Evolutionary conservation across 2,797 vertebrate species (phyloP), one percentile per base, ranked within the genome.

Genomic region (Eospalax fontanierii): DNA sequence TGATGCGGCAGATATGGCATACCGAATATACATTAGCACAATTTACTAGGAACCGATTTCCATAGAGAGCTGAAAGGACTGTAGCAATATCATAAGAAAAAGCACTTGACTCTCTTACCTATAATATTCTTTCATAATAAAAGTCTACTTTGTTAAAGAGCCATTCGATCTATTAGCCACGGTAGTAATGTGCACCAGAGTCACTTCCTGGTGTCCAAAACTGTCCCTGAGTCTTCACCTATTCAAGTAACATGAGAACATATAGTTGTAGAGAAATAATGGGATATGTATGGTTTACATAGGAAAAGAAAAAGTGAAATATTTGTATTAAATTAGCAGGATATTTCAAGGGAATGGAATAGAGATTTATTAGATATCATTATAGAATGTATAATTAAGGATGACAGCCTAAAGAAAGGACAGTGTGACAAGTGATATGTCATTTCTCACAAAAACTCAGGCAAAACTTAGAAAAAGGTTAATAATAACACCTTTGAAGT

Each of bases 1-100:
- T n/a, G 28, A 12, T 40, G 1, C 43, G 19, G 21, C 71, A 46
- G n/a, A 87, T 50, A 35, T 8, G 81, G 43, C n/a, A 75, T 40
- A 30, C 61, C 59, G 16, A 90, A 75, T 84, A 85, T 22, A 8
- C 14, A 30, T 2, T 33, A n/a, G 19, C 12, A n/a, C 38, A 81
- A 18, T 50, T 95, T 61, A 70, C 80, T 90, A 90, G 15, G 38
- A 92, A 75, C 35, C 40, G 6, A n/a, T 90, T 28, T 30, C 90
- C 66, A 57, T 4, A 43, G 50, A 4, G 66, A 63, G 66, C 71
- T 93, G 65, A 90, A 92, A 90, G 50, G 38, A 78, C 40, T 35
- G 46, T 76, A 54, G 28, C 24, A 84, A 71, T 75, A 26, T 8
- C 6, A 21, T 63, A 63, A 24, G 59, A 75, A 30, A 65, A 79